A percentile compares a stretch with the other conserved stretches of the same genome.
phyloP scores from a whole-genome alignment of 2,113 vertebrate species.

The Caloenas nicobarica region DNA sequence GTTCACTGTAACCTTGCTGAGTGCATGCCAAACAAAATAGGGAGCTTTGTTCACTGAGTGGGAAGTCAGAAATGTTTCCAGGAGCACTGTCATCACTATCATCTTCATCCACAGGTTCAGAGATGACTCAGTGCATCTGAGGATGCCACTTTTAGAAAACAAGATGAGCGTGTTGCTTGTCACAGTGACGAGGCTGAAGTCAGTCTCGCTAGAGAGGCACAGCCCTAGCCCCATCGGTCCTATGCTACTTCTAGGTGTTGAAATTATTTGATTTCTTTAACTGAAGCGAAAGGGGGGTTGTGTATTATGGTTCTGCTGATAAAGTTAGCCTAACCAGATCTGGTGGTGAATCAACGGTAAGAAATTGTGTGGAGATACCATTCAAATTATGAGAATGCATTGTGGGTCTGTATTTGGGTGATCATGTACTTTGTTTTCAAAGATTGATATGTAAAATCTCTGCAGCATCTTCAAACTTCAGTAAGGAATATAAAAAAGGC shows the following conservation, averaged over 20 bases:
- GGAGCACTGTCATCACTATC: constrained; percentile 16
- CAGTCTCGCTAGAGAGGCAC: not conserved
- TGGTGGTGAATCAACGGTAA: not conserved
- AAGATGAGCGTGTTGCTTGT: not conserved
- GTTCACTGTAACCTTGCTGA: not conserved
- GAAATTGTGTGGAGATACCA: not conserved
- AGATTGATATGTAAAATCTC: not conserved
- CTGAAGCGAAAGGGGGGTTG: not conserved
- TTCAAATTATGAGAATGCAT: not conserved
- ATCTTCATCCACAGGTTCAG: constrained; percentile 25
- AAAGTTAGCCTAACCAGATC: not conserved
- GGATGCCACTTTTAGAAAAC: constrained; percentile 15
- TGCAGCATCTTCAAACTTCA: not conserved
- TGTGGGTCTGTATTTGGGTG: not conserved
- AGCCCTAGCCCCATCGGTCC: not conserved
- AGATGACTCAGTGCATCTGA: constrained; percentile 28
- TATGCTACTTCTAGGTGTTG: not conserved
- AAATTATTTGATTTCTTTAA: not conserved
- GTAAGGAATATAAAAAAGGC: not conserved
- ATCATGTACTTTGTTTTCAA: not conserved
- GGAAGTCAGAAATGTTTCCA: constrained; percentile 14
- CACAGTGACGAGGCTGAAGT: not conserved
- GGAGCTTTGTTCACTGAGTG: constrained; percentile 13
- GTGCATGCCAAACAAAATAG: not conserved
- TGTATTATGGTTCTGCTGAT: not conserved